phyloP scores from a whole-genome alignment of 2,888 invertebrate genomes.

The Dasypogon diadema region DNA sequence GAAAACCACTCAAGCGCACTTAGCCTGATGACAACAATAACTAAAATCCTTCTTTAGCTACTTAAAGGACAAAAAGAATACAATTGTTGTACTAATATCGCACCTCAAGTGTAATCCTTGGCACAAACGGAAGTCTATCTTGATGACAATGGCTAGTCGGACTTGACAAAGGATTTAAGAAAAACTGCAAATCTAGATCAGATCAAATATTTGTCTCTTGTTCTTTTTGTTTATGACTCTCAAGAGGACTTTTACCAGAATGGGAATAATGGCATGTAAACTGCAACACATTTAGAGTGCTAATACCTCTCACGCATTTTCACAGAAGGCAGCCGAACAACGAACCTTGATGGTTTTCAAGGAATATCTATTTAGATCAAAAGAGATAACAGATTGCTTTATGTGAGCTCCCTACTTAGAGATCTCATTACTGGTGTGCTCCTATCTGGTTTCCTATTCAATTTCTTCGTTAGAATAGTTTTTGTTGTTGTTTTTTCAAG shows the following conservation, averaged over 20 bases:
- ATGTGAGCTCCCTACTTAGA: background rate
- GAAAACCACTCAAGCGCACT: constrained; percentile 48
- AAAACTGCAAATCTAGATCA: constrained; percentile 44
- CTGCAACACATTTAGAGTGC: constrained; percentile 4
- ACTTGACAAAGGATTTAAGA: background rate
- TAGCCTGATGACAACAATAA: constrained; percentile 40
- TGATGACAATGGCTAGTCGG: constrained; percentile 10
- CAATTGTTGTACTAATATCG: constrained; percentile 46
- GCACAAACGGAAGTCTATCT: constrained; percentile 46
- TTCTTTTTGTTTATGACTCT: constrained; percentile 23
- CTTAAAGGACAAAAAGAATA: constrained; percentile 29
- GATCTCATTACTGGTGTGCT: too few species aligned
- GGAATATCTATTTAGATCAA: background rate
- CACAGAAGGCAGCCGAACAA: background rate
- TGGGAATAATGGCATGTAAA: constrained; percentile 24
- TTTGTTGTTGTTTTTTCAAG: too few species aligned
- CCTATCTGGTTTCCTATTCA: too few species aligned
- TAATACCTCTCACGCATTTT: constrained; percentile 28
- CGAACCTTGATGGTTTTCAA: constrained; percentile 17
- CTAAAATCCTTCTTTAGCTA: constrained; percentile 29
- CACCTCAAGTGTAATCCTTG: constrained; percentile 50
- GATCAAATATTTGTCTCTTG: constrained; percentile 28
- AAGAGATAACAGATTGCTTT: background rate
- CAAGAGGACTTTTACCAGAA: constrained; percentile 29
- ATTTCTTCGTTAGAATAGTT: too few species aligned